Evolutionary conservation across 2,113 vertebrate species (phyloP).

Genomic region (Ammodytes dubius): DNA sequence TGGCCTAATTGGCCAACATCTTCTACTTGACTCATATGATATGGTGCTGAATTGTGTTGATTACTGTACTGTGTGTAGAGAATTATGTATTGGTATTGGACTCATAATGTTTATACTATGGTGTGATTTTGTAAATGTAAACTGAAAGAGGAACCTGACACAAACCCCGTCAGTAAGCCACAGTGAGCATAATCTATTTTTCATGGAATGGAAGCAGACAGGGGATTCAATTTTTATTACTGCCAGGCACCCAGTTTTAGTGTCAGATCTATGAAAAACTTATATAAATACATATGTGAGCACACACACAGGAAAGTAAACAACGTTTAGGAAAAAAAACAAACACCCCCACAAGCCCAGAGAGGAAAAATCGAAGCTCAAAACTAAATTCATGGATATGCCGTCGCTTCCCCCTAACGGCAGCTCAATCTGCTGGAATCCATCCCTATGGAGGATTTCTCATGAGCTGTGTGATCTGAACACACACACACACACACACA

Average conservation of each 20-base stretch:
- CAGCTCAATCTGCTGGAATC: slow-evolving; percentile 75
- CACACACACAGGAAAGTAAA: slow-evolving; percentile 70
- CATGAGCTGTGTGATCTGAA: slow-evolving; percentile 61
- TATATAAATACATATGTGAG: slow-evolving; percentile 57
- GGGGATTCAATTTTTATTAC: slow-evolving; percentile 78
- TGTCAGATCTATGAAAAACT: slow-evolving; percentile 67
- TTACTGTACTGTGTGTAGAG: background rate
- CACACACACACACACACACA: background rate
- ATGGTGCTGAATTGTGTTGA: slow-evolving; percentile 6
- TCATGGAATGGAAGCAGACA: slow-evolving; percentile 58
- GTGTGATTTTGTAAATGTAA: slow-evolving; percentile 49
- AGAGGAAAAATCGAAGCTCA: slow-evolving; percentile 74
- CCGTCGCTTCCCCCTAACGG: slow-evolving; percentile 68
- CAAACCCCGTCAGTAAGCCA: slow-evolving; percentile 46
- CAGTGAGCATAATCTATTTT: slow-evolving; percentile 69
- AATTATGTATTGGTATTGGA: slow-evolving; percentile 15
- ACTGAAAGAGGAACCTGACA: slow-evolving; percentile 53
- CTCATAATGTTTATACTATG: slow-evolving; percentile 16
- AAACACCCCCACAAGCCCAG: slow-evolving; percentile 69
- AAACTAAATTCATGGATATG: slow-evolving; percentile 78
- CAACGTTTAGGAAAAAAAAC: slow-evolving; percentile 76
- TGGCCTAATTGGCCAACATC: slow-evolving; percentile 31
- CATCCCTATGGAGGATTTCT: slow-evolving; percentile 74
- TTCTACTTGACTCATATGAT: background rate
- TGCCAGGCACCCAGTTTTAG: slow-evolving; percentile 62